Evolutionary conservation across 2,888 invertebrate species (phyloP).

Genomic region (Drosophila gaucha): DNA sequence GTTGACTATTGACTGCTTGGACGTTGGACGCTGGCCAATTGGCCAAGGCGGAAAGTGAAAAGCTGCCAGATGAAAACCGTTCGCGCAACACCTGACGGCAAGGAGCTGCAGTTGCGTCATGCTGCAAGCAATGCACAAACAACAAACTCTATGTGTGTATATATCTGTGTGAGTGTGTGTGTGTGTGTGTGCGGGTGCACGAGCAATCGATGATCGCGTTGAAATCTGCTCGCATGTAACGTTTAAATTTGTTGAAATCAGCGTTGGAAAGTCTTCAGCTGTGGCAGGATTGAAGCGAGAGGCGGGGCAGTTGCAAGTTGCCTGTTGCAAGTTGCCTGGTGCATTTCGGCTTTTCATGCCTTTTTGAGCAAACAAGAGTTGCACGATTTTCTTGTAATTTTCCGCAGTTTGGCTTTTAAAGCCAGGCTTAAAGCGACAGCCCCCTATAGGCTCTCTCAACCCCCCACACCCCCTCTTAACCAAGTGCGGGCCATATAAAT

Average conservation of each 20-base stretch:
- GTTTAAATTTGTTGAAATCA: constrained; percentile 74
- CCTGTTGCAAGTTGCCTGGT: constrained; percentile 19
- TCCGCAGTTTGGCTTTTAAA: constrained; percentile 68
- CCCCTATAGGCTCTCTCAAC: background rate
- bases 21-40: constrained; percentile 52
- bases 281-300: constrained; percentile 1
- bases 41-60: constrained; percentile 73
- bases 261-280: constrained; percentile 65
- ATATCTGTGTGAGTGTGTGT: constrained; percentile 1
- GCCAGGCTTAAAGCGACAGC: constrained; percentile 14
- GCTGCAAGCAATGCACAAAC: constrained; percentile 29
- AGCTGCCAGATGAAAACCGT: constrained; percentile 47
- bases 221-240: constrained; percentile 80
- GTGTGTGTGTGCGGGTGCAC: constrained; percentile 67
- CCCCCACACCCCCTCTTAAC: background rate
- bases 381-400: constrained; percentile 84
- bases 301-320: constrained; percentile 1
- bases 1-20: constrained; percentile 38
- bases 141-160: constrained; percentile 12
- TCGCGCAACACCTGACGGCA: constrained; percentile 80
- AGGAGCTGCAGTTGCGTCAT: constrained; percentile 71
- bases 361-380: constrained; percentile 76
- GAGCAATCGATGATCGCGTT: constrained; percentile 77
- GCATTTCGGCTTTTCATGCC: constrained; percentile 60
- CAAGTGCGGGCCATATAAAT: constrained; percentile 65